Percentiles rank a stretch among this genome's conserved stretches.
Evolutionary conservation across 2,888 invertebrate species (phyloP).

Genomic region (Ichneumoninae sp.): DNA sequence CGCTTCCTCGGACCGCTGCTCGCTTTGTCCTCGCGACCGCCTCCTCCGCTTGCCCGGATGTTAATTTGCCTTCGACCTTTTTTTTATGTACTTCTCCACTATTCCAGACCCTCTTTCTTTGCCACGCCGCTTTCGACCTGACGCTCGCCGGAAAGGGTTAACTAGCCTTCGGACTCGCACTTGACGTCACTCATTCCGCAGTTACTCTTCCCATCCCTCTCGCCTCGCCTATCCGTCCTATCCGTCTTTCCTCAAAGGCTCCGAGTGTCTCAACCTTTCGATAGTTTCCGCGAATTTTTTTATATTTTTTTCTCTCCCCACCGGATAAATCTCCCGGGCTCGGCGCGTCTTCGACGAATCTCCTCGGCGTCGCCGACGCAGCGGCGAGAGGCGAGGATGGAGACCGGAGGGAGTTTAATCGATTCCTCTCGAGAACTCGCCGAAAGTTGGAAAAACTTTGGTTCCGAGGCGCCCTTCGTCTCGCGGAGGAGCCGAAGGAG

Average conservation of each 20-base stretch:
- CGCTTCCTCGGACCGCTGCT: constrained; percentile 23
- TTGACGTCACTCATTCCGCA: constrained; percentile 51
- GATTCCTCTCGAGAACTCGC: constrained; percentile 58
- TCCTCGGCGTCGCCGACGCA: background rate
- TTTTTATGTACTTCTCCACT: constrained; percentile 16
- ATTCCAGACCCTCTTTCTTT: constrained; percentile 43
- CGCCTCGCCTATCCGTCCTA: background rate
- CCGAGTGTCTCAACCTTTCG: background rate
- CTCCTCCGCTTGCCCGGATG: constrained; percentile 25
- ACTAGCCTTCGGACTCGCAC: constrained; percentile 24
- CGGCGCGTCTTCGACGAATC: background rate
- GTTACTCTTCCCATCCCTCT: constrained; percentile 6
- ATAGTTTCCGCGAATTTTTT: background rate
- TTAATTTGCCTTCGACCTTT: constrained; percentile 57
- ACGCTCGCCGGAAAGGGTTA: constrained; percentile 43
- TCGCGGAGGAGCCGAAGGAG: constrained; percentile 49
- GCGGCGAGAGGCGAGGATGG: background rate
- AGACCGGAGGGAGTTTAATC: constrained; percentile 51
- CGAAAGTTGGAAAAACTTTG: constrained; percentile 61
- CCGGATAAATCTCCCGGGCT: background rate
- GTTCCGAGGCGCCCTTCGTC: constrained; percentile 17
- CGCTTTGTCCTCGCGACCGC: constrained; percentile 49
- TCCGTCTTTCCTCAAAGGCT: background rate
- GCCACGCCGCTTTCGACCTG: constrained; percentile 36
- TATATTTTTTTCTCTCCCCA: background rate